These are phyloP conservation scores for Chrysomela aeneicollis DNA, from an alignment of 2,888 invertebrate species.

Conservation along the genomic window DNA sequence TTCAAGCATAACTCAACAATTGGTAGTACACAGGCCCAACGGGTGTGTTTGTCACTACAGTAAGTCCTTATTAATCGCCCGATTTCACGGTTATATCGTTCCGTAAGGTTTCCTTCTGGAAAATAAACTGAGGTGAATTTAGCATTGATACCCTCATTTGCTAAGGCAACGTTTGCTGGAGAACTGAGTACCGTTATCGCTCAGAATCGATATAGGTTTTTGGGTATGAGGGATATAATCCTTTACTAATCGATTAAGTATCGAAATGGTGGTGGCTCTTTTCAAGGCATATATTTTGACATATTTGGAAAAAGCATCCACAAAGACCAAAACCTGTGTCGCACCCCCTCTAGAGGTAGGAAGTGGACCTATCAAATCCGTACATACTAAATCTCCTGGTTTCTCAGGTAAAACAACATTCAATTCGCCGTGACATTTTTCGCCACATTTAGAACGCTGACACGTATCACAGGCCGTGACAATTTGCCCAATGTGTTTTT, in stretches of 20 bases:
- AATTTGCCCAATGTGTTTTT: not conserved
- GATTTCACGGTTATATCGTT: too few species aligned
- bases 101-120: slow-evolving; percentile 9
- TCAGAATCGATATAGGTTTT: slow-evolving; percentile 4
- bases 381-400: slow-evolving; percentile 9
- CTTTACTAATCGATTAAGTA: slow-evolving; percentile 5
- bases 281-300: slow-evolving; percentile 13
- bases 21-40: too few species aligned
- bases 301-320: slow-evolving; percentile 25
- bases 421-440: slow-evolving; percentile 20
- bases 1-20: too few species aligned
- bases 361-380: slow-evolving; percentile 27
- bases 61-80: too few species aligned
- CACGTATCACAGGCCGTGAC: slow-evolving; percentile 17
- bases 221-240: slow-evolving; percentile 10
- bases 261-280: slow-evolving; percentile 3
- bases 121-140: slow-evolving; percentile 22
- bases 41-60: too few species aligned
- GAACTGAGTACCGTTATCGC: slow-evolving; percentile 18
- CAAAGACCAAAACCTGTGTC: slow-evolving; percentile 12
- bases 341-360: slow-evolving; percentile 16
- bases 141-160: not conserved
- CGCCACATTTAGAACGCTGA: slow-evolving; percentile 18
- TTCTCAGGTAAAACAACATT: slow-evolving; percentile 4
- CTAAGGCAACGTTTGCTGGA: slow-evolving; percentile 7